Conservation (phyloP, 2,888 invertebrate species). For the Rhyacophila evoluta region DNA sequence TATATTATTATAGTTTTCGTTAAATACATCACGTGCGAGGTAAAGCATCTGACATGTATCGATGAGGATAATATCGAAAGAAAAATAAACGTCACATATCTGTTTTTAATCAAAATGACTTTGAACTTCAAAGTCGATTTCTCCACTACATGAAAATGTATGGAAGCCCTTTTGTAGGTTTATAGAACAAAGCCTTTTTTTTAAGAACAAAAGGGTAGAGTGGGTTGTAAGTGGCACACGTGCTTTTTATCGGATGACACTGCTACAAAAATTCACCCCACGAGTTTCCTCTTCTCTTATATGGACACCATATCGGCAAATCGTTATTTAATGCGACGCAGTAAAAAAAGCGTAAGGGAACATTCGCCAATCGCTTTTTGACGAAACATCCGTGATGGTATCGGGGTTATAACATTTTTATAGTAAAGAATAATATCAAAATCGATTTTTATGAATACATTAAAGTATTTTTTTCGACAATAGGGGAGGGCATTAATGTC, state of each 20-base stretch:
- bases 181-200: background rate
- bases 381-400: background rate
- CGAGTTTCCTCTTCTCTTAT: background rate
- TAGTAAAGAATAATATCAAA: background rate
- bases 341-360: constrained; percentile 6
- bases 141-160: background rate
- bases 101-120: background rate
- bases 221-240: constrained; percentile 13
- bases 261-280: constrained; percentile 15
- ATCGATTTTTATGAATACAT: constrained; percentile 16
- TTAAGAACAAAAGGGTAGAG: background rate
- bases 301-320: constrained; percentile 10
- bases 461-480: background rate
- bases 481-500: background rate
- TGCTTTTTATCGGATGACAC: constrained; percentile 24
- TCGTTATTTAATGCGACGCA: background rate
- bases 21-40: background rate
- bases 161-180: background rate
- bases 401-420: constrained; percentile 13
- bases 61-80: background rate
- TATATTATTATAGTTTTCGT: background rate
- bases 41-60: background rate
- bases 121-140: background rate
- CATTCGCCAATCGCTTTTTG: constrained; percentile 12
- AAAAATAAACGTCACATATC: background rate